Conservation (phyloP, 2,113 vertebrate genomes). For the Brachyistius frenatus region DNA sequence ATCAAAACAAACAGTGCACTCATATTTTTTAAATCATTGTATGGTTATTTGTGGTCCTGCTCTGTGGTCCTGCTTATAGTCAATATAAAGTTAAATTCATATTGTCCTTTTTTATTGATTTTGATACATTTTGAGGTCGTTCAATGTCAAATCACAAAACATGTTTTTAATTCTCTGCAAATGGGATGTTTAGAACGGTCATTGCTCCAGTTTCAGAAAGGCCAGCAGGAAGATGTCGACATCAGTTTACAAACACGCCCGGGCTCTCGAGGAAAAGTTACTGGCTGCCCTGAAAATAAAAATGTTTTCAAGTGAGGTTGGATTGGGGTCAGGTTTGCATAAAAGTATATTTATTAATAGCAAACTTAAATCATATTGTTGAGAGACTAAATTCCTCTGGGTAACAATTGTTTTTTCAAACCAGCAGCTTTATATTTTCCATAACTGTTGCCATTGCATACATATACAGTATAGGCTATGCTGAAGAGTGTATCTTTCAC, state of each 20-base stretch:
- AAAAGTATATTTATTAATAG: not conserved
- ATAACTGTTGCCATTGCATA: not conserved
- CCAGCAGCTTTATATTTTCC: not conserved
- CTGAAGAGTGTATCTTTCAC: not conserved
- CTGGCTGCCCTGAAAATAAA: slow-evolving; percentile 75
- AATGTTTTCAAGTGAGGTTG: not conserved
- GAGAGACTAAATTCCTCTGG: not conserved
- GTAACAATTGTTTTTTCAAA: not conserved
- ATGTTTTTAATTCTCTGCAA: not conserved
- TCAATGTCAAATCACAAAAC: not conserved
- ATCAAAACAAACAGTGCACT: not conserved
- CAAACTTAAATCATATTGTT: not conserved
- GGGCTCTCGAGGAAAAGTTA: slow-evolving; percentile 77
- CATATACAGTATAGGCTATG: not conserved
- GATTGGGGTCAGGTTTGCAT: not conserved
- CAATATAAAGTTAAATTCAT: not conserved
- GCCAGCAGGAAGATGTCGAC: slow-evolving; percentile 68
- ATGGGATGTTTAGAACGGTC: not conserved
- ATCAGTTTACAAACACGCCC: slow-evolving; percentile 76
- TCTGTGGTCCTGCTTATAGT: fast-evolving
- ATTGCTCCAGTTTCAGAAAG: slow-evolving; percentile 56
- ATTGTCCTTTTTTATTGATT: not conserved
- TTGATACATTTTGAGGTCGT: not conserved
- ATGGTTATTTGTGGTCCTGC: not conserved
- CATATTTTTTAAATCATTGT: not conserved